Evolutionary conservation across 1,140 invertebrate genomes (phyloP).

Genomic region (Leptoteleia sp.): DNA sequence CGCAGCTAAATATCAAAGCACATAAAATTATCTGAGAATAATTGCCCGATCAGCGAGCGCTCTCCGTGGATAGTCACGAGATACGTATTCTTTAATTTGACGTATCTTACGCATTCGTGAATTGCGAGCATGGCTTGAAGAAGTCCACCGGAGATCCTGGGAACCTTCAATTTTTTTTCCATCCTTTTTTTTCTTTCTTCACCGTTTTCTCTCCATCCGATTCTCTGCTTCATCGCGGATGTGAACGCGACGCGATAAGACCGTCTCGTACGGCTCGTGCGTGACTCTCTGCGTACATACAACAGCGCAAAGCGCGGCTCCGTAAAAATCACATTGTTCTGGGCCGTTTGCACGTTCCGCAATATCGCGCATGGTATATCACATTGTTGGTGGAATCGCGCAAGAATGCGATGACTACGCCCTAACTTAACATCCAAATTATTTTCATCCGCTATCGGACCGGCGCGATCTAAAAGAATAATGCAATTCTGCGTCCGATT

Average conservation of each 20-base stretch:
- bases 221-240: slow-evolving; percentile 74
- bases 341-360: slow-evolving; percentile 65
- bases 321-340: slow-evolving; percentile 67
- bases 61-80: slow-evolving; percentile 17
- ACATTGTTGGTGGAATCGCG: slow-evolving; percentile 58
- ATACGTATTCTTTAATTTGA: slow-evolving; percentile 40
- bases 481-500: slow-evolving; percentile 24
- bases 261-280: slow-evolving; percentile 69
- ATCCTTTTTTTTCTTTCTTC: slow-evolving; percentile 30
- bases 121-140: slow-evolving; percentile 50
- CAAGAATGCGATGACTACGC: slow-evolving; percentile 58
- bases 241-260: slow-evolving; percentile 76
- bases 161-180: slow-evolving; percentile 71
- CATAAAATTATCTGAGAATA: too few relatives aligned
- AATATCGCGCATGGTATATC: slow-evolving; percentile 65
- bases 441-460: slow-evolving; percentile 38
- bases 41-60: too few relatives aligned
- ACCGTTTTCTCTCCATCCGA: slow-evolving; percentile 73
- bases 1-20: too few relatives aligned
- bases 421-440: slow-evolving; percentile 53
- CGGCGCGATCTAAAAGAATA: slow-evolving; percentile 37
- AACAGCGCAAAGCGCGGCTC: slow-evolving; percentile 50
- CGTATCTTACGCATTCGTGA: slow-evolving; percentile 69
- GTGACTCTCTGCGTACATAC: slow-evolving; percentile 71
- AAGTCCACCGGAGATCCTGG: slow-evolving; percentile 72